A percentile compares a stretch with the other conserved stretches of the same genome.
Conservation (phyloP, 2,888 invertebrate genomes). For the Conchocele bisecta region DNA sequence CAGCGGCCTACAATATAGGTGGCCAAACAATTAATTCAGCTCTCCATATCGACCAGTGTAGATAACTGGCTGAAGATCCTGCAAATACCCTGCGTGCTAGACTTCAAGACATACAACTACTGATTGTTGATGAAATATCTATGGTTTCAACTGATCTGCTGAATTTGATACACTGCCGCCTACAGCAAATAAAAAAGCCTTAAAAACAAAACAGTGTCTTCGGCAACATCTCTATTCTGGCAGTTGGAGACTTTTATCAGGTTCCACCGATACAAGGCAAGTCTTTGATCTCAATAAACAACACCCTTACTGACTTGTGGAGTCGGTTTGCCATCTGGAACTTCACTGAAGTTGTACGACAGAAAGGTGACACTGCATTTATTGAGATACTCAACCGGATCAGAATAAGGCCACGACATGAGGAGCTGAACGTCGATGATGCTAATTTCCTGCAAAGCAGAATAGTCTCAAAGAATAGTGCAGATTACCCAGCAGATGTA, state of each 20-base stretch:
- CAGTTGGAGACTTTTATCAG: conserved; percentile 79
- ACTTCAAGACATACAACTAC: conserved; percentile 26
- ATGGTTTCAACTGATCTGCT: conserved; percentile 72
- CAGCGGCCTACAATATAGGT: conserved; percentile 68
- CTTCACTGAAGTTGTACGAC: conserved; percentile 21
- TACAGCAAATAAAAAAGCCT: conserved; percentile 68
- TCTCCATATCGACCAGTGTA: conserved; percentile 41
- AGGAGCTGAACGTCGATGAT: conserved; percentile 1
- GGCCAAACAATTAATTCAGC: conserved; percentile 69
- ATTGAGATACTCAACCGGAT: conserved; percentile 13
- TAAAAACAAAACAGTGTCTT: conserved; percentile 59
- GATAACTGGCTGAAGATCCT: conserved; percentile 31
- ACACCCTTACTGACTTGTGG: conserved; percentile 21
- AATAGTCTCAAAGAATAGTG: background rate
- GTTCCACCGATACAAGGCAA: conserved; percentile 73
- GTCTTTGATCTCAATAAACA: conserved; percentile 7
- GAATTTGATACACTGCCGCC: conserved; percentile 66
- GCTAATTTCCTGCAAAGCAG: background rate
- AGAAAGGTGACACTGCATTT: conserved; percentile 24
- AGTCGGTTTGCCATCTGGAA: conserved; percentile 13
- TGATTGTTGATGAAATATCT: conserved; percentile 79
- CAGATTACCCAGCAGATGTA: conserved; percentile 5
- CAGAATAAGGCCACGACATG: background rate
- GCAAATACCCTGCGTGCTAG: conserved; percentile 34
- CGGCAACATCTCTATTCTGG: conserved; percentile 75